Base-by-base conservation (phyloP, 2,797 vertebrate genomes). In the Chromis chromis region DNA sequence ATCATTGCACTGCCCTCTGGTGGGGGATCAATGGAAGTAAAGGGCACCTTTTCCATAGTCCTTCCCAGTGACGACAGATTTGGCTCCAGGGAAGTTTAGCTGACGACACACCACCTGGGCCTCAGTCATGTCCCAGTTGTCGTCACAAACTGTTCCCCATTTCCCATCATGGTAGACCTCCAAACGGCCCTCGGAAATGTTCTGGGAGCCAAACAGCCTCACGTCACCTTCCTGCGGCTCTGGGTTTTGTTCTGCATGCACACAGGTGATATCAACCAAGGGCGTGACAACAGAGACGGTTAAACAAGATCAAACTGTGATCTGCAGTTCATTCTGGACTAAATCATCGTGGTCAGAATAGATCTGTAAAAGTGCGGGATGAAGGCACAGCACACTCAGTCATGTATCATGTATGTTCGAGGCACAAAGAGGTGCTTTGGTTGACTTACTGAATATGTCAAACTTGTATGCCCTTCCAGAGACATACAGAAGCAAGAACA, bases 11-110 rank as follows among this genome's bases (percentile, higher is more conserved):
- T 81, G 82, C 89, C 89, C 73, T 72, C 89, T 93, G 42, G 36
- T 89, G 92, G 89, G 1, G 4, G 11, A 48, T 25, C 0, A 46
- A 4, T 21, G 4, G 28, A 88, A 85, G 12, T 55, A 60, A 40
- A 48, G 11, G 24, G 33, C 56, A 94, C 94, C 93, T 93, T 86
- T 53, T 76, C 81, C 81, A 2, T 91, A 92, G 8, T 53, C 3
- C 39, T 76, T 91, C 56, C 90, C 91, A 5, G n/a, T 0, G 14
- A 76, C 59, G 4, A 87, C 76, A 16, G 85, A 79, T 57, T 65
- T 70, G 17, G 90, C 94, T 13, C 84, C 81, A 1, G 70, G 81
- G 66, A 93, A 95, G 21, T 79, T 78, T 70, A 61, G 11, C 50
- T 65, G 64, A 2, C 4, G 31, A 69, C 56, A 40, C 2, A 69